Evolutionary conservation across 2,113 vertebrate genomes (phyloP).

Genomic region (Orcinus orca): DNA sequence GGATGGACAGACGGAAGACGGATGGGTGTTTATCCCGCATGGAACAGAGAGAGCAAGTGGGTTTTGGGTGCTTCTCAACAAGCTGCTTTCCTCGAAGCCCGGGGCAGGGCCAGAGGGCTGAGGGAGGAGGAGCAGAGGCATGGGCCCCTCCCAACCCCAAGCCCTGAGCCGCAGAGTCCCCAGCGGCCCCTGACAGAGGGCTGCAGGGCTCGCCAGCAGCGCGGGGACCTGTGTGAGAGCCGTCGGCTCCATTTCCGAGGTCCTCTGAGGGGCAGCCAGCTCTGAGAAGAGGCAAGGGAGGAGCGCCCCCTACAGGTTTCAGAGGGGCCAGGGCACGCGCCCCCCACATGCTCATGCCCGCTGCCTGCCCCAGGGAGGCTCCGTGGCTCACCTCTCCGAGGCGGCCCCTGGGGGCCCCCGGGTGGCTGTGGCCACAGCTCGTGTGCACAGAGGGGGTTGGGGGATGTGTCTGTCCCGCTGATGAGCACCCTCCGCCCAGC

Average conservation of each 20-base stretch:
- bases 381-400: not conserved
- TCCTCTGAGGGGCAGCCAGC: not conserved
- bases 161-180: too few species aligned
- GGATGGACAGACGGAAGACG: not conserved
- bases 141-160: rapidly evolving
- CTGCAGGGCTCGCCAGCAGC: not conserved
- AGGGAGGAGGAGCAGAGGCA: not conserved
- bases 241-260: rapidly evolving
- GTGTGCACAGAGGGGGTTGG: not conserved
- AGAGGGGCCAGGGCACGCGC: too few species aligned
- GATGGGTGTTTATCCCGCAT: not conserved
- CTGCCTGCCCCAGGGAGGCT: not conserved
- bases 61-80: not conserved
- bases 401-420: rapidly evolving
- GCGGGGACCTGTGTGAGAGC: not conserved
- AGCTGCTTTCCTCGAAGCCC: not conserved
- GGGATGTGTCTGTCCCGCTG: not conserved
- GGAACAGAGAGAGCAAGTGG: not conserved
- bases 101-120: not conserved
- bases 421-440: too few species aligned
- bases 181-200: rapidly evolving
- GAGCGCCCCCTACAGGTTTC: not conserved
- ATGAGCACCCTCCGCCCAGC: not conserved
- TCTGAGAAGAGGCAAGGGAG: not conserved
- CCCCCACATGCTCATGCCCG: rapidly evolving